These are phyloP conservation scores for Cryptocephalus primarius DNA, from an alignment of 2,888 invertebrate species.

Conservation along the genomic window DNA sequence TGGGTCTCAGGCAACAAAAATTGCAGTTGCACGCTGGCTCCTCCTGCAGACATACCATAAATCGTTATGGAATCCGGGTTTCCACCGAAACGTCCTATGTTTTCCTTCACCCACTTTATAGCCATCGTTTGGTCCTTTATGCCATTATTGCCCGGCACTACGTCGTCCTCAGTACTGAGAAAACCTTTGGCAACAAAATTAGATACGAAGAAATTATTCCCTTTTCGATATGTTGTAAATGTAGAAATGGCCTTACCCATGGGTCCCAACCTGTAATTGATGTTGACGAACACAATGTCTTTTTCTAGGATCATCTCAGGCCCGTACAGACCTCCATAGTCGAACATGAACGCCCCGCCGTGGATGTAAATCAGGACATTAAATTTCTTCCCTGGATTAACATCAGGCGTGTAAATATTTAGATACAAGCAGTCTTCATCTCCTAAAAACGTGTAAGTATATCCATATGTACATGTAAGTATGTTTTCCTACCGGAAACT, in stretches of 20 bases:
- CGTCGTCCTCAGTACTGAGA: slow-evolving; percentile 59
- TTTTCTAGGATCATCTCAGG: slow-evolving; percentile 50
- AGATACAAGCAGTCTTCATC: slow-evolving; percentile 58
- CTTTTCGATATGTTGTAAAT: no score
- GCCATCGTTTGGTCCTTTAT: slow-evolving; percentile 64
- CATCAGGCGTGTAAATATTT: slow-evolving; percentile 49
- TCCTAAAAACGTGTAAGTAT: slow-evolving; percentile 34
- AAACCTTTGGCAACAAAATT: slow-evolving; percentile 46
- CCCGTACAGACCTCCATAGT: slow-evolving; percentile 43
- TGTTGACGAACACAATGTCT: slow-evolving; percentile 53
- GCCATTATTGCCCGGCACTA: slow-evolving; percentile 60
- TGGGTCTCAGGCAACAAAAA: slow-evolving; percentile 42
- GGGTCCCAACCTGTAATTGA: slow-evolving; percentile 64
- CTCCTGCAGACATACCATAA: slow-evolving; percentile 63
- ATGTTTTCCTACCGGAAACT: neutral
- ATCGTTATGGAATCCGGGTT: slow-evolving; percentile 58
- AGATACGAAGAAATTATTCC: no score
- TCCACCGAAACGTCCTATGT: slow-evolving; percentile 61
- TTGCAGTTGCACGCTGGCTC: slow-evolving; percentile 64
- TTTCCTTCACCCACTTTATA: slow-evolving; percentile 56
- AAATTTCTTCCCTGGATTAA: slow-evolving; percentile 34
- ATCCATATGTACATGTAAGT: neutral
- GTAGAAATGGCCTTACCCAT: slow-evolving; percentile 36
- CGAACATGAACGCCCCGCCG: slow-evolving; percentile 61
- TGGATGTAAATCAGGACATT: slow-evolving; percentile 58